Evolutionary conservation across 2,797 vertebrate genomes (phyloP), one percentile per base, ranked within the genome.

Genomic region (Synaphobranchus kaupii): DNA sequence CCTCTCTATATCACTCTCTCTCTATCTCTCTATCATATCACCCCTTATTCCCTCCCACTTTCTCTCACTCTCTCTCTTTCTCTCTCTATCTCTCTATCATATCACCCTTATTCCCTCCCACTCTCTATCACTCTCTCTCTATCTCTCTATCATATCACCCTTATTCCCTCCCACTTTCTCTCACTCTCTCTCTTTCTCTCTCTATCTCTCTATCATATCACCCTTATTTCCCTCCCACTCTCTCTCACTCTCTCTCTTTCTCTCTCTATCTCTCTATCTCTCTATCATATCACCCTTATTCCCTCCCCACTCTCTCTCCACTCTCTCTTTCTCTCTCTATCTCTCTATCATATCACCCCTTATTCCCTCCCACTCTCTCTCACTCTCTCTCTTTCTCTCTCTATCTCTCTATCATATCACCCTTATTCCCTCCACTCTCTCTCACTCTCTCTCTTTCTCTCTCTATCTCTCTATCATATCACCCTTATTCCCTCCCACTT

Each of bases 281-380:
- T 92, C 88, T 84, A 31, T 86, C 88, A 84, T 90, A 90, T 93
- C 90, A 92, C 10, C 4, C 84, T 90, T 92, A 87, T 86, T 93
- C 90, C 87, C 28, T 89, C 89, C 78, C 83, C n/a, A 88, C 89
- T 89, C 28, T 90, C 84, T 28, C 25, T 63, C 68, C 93, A 89
- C 63, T 44, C 20, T 68, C 66, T 71, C n/a, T 87, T 15, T 76
- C 82, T n/a, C 85, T 89, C 86, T 86, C 87, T 87, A 87, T 63
- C 89, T 89, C 78, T 92, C 88, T 84, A 31, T 86, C 88, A 84
- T 90, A 90, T 93, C 90, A 92, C 10, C 4, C 84, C n/a, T 90
- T 92, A 87, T 86, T 93, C 90, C 87, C 28, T 89, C 89, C 78
- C 83, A 88, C 89, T 89, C 28, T 90, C 84, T 91, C 91, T 71